phyloP scores from a whole-genome alignment of 2,888 invertebrate species.

The Hedya salicella region DNA sequence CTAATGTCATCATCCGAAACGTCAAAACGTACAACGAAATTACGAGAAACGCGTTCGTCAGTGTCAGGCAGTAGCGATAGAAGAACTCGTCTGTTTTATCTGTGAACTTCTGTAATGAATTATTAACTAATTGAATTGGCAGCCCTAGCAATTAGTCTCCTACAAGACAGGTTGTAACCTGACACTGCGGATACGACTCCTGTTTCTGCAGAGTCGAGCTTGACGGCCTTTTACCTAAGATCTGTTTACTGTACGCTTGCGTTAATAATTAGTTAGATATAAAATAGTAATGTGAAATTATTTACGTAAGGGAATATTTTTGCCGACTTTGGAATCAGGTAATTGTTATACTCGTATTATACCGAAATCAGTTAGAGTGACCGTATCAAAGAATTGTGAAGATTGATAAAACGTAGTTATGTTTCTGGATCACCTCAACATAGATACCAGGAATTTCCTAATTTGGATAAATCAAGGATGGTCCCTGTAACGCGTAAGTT shows the following conservation, averaged over 20 bases:
- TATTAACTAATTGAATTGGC: slow-evolving; percentile 7
- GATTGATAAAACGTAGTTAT: background rate
- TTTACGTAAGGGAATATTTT: background rate
- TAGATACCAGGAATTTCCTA: no score
- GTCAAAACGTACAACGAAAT: no score
- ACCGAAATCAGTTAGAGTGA: no score
- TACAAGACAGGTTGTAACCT: slow-evolving; percentile 38
- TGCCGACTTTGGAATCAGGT: background rate
- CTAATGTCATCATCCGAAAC: no score
- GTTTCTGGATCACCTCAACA: no score
- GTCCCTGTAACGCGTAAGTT: no score
- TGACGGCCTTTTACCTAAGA: slow-evolving; percentile 35
- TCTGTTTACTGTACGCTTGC: background rate
- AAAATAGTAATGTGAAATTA: background rate
- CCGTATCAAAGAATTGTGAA: no score
- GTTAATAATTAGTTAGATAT: background rate
- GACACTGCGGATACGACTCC: slow-evolving; percentile 28
- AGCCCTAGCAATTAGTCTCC: slow-evolving; percentile 35
- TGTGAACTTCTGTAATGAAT: background rate
- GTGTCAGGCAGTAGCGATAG: no score
- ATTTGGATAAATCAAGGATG: background rate
- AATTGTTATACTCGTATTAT: no score
- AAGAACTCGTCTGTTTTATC: background rate
- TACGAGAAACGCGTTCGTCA: no score
- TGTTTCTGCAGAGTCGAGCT: slow-evolving; percentile 17